These are phyloP conservation scores for Lamproptera curius DNA, from an alignment of 2,888 invertebrate genomes.

Conservation along the genomic window DNA sequence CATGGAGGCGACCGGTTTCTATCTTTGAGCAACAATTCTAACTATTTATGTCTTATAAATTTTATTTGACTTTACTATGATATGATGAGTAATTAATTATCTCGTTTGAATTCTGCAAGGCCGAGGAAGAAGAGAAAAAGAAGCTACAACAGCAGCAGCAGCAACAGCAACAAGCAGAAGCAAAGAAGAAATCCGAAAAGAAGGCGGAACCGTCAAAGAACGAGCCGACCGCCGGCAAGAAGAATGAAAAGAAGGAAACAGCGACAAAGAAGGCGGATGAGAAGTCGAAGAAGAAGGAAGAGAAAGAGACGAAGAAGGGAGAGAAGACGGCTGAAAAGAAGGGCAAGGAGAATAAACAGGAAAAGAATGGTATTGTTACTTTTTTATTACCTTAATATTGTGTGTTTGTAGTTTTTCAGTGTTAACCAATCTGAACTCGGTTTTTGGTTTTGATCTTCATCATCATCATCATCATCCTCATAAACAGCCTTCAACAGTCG, in stretches of 20 bases:
- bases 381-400: not conserved
- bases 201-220: constrained; percentile 34
- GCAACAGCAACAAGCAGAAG: constrained; percentile 31
- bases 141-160: constrained; percentile 23
- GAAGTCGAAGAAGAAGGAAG: constrained; percentile 36
- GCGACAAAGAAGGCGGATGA: constrained; percentile 25
- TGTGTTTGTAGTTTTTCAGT: too few species aligned
- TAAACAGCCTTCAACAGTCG: too few species aligned
- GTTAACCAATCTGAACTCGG: too few species aligned
- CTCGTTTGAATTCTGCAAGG: too few species aligned
- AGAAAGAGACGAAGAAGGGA: constrained; percentile 42
- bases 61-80: too few species aligned
- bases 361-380: constrained; percentile 43
- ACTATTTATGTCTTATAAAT: too few species aligned
- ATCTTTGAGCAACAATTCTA: too few species aligned
- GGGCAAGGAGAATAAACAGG: constrained; percentile 49
- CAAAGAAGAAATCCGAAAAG: constrained; percentile 28
- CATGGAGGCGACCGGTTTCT: too few species aligned
- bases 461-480: too few species aligned
- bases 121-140: constrained; percentile 31
- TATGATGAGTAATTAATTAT: too few species aligned
- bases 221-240: constrained; percentile 32
- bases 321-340: constrained; percentile 31
- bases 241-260: constrained; percentile 30
- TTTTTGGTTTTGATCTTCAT: too few species aligned